Conservation (phyloP, 1,140 invertebrate genomes). For the Magallana angulata region DNA sequence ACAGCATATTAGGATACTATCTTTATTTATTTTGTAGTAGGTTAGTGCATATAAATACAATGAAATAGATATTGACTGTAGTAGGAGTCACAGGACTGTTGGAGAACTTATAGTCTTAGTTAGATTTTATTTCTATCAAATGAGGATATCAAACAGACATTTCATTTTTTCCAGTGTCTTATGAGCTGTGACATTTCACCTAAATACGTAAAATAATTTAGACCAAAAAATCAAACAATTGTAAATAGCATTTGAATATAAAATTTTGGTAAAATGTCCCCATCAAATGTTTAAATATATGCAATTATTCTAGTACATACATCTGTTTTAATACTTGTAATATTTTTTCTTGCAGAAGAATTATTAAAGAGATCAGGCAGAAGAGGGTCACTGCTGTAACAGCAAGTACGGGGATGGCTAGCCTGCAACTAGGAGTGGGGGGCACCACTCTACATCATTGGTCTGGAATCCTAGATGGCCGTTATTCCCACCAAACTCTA, state of each 20-base stretch:
- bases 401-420: conserved; percentile 58
- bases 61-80: background rate
- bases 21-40: background rate
- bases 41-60: conserved; percentile 24
- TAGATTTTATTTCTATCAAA: conserved; percentile 13
- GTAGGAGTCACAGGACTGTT: background rate
- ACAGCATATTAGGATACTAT: background rate
- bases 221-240: background rate
- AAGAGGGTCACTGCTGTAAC: conserved; percentile 44
- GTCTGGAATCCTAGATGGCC: conserved; percentile 52
- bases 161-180: conserved; percentile 11
- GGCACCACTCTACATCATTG: conserved; percentile 55
- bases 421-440: conserved; percentile 51
- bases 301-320: background rate
- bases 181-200: background rate
- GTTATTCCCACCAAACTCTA: conserved; percentile 27
- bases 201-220: background rate
- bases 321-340: conserved; percentile 38
- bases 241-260: conserved; percentile 21
- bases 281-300: background rate
- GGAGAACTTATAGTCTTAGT: background rate
- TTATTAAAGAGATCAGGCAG: background rate
- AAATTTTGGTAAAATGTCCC: conserved; percentile 23
- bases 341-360: conserved; percentile 1
- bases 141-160: background rate